phyloP scores from a whole-genome alignment of 2,113 vertebrate genomes.

The Pan paniscus region DNA sequence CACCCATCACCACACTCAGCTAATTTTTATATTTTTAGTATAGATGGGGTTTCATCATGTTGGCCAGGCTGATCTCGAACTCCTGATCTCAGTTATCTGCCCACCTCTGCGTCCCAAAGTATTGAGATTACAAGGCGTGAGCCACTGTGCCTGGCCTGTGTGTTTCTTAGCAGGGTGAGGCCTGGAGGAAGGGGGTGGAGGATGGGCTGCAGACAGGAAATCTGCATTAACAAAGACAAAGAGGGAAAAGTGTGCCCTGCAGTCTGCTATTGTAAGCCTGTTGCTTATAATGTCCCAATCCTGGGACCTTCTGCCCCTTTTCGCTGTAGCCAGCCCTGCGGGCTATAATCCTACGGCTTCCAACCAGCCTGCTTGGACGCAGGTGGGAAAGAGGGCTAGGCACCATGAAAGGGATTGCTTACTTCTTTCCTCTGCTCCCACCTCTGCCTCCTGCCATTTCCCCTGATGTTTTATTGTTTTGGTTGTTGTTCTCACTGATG shows the following conservation, averaged over 20 bases:
- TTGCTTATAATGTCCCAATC: not conserved
- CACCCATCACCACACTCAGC: too few species aligned
- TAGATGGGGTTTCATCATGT: too few species aligned
- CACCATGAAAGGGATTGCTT: accelerated
- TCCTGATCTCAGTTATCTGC: too few species aligned
- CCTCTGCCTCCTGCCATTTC: not conserved
- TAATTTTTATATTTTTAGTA: too few species aligned
- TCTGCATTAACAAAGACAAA: not conserved
- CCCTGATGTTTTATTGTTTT: not conserved
- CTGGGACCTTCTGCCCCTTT: not conserved
- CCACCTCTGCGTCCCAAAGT: too few species aligned
- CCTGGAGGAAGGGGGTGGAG: not conserved
- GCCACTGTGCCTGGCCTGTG: too few species aligned
- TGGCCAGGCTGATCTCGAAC: too few species aligned
- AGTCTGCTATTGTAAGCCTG: not conserved
- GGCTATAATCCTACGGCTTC: not conserved
- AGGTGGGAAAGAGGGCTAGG: not conserved
- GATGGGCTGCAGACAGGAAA: not conserved
- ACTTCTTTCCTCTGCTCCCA: not conserved
- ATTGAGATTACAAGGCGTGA: too few species aligned
- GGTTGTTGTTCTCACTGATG: not conserved
- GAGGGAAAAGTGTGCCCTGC: not conserved
- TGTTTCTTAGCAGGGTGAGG: not conserved
- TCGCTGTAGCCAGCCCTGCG: too few species aligned
- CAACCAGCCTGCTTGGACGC: not conserved